A percentile compares a stretch with the other conserved stretches of the same genome.
Evolutionary conservation across 2,888 invertebrate species (phyloP).

Genomic region (Dioctria rufipes): DNA sequence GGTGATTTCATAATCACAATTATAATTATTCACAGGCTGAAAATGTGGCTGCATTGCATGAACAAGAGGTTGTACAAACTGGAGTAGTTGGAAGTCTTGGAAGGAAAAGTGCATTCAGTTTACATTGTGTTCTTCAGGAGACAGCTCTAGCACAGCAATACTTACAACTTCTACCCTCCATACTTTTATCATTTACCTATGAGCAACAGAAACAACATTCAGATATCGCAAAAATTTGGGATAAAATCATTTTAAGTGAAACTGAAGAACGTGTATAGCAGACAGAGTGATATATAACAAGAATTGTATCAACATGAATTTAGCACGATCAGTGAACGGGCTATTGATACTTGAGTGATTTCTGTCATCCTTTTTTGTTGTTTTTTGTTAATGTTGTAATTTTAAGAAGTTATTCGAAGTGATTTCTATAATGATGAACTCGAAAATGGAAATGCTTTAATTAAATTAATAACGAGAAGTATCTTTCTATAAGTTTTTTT

Average conservation of each 20-base stretch:
- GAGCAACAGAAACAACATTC: constrained; percentile 62
- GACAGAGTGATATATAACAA: not conserved
- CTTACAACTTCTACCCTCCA: constrained; percentile 75
- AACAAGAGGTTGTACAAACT: constrained; percentile 77
- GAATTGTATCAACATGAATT: too few species aligned
- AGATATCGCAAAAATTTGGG: constrained; percentile 60
- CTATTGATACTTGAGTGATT: too few species aligned
- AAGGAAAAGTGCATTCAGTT: constrained; percentile 75
- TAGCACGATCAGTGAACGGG: too few species aligned
- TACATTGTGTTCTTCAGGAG: constrained; percentile 77
- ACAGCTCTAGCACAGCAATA: constrained; percentile 77
- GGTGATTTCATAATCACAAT: not conserved
- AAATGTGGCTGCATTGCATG: constrained; percentile 76
- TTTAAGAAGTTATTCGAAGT: too few species aligned
- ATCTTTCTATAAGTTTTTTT: too few species aligned
- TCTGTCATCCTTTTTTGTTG: too few species aligned
- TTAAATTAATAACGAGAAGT: too few species aligned
- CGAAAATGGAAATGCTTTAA: too few species aligned
- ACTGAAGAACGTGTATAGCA: constrained; percentile 55
- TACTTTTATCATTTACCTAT: constrained; percentile 74
- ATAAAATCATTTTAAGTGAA: constrained; percentile 61
- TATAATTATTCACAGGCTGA: constrained; percentile 71
- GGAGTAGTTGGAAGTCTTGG: constrained; percentile 77
- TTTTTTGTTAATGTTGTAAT: too few species aligned
- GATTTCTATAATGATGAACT: too few species aligned